These are phyloP conservation scores for Suricata suricatta DNA, from an alignment of 2,113 vertebrate species.

Conservation along the genomic window DNA sequence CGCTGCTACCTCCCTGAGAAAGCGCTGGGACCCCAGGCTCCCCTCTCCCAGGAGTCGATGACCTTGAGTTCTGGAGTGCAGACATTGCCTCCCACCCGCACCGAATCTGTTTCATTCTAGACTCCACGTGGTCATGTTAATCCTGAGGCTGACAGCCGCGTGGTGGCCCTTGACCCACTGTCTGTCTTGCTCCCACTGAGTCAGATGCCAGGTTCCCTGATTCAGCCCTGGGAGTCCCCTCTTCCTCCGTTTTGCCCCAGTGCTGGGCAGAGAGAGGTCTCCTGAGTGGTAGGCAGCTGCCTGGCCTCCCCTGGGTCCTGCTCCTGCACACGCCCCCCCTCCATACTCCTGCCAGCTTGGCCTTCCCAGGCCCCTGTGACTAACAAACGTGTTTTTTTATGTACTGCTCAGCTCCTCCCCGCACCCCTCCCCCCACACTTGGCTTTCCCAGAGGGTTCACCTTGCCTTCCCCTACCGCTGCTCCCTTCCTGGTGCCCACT, in stretches of 20 bases:
- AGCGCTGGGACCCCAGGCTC: not conserved
- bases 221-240: no score
- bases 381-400: no score
- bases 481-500: not conserved
- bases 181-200: not conserved
- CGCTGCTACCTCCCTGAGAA: not conserved
- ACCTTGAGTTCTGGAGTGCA: not conserved
- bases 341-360: not conserved
- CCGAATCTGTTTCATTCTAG: not conserved
- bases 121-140: no score
- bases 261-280: not conserved
- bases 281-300: not conserved
- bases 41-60: not conserved
- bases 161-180: not conserved
- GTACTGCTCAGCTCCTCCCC: not conserved
- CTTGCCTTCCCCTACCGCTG: not conserved
- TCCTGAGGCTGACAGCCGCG: accelerated
- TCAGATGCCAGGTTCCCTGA: no score
- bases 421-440: not conserved
- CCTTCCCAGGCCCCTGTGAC: not conserved
- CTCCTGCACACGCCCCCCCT: not conserved
- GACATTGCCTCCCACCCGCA: not conserved
- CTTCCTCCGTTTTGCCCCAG: not conserved
- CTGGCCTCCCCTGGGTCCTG: no score
- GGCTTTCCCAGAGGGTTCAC: not conserved